These are phyloP conservation scores for Zygaena filipendulae DNA, from an alignment of 2,888 invertebrate species.

Conservation along the genomic window DNA sequence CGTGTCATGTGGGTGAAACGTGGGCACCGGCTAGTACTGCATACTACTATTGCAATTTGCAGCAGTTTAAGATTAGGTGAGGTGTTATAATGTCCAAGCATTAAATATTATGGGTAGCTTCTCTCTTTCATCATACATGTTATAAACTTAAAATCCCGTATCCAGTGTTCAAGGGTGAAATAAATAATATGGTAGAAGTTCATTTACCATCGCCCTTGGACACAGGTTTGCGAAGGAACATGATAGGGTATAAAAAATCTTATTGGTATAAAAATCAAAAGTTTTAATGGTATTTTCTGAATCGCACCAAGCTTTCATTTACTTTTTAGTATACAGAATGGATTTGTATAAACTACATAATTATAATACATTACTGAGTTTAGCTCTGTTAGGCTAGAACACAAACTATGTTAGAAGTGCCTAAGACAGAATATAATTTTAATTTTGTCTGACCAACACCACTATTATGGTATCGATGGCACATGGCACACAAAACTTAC, in stretches of 20 bases:
- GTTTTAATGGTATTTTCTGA: constrained; percentile 70
- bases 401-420: constrained; percentile 37
- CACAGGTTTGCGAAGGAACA: too few relatives aligned
- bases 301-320: constrained; percentile 69
- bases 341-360: constrained; percentile 62
- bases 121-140: too few relatives aligned
- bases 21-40: too few relatives aligned
- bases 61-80: too few relatives aligned
- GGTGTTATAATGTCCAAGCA: too few relatives aligned
- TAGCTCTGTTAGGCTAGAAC: constrained; percentile 41
- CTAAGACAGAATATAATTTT: constrained; percentile 42
- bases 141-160: too few relatives aligned
- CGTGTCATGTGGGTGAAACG: too few relatives aligned
- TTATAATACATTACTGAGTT: constrained; percentile 54
- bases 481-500: constrained; percentile 23
- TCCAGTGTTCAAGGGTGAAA: too few relatives aligned
- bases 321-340: constrained; percentile 68
- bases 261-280: constrained; percentile 69
- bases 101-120: too few relatives aligned
- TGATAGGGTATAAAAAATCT: constrained; percentile 43
- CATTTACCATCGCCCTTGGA: too few relatives aligned
- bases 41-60: too few relatives aligned
- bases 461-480: constrained; percentile 42
- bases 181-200: too few relatives aligned
- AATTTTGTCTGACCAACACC: constrained; percentile 63